Evolutionary conservation across 2,113 vertebrate genomes (phyloP).

Genomic region (Miniopterus natalensis): DNA sequence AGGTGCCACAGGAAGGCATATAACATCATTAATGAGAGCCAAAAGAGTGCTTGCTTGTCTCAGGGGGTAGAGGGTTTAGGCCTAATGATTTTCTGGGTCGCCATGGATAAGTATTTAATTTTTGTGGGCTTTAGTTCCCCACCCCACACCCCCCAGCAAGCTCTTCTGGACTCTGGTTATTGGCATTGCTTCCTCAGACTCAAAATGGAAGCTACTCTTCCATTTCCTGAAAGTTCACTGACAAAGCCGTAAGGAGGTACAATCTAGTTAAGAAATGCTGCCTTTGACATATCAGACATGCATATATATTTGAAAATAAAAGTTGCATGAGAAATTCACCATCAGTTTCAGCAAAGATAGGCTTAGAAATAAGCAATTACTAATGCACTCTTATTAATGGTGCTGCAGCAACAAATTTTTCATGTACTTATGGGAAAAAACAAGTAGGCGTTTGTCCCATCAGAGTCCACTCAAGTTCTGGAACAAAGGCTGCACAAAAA

Average conservation of each 20-base stretch:
- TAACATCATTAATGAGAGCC: conserved; percentile 27
- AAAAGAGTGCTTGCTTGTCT: conserved; percentile 53
- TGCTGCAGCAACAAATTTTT: neutral
- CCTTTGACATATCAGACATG: neutral
- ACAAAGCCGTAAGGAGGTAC: neutral
- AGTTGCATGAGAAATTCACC: neutral
- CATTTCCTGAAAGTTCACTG: conserved; percentile 41
- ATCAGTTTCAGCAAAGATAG: neutral
- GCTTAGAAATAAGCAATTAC: neutral
- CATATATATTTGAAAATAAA: neutral
- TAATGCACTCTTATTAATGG: neutral
- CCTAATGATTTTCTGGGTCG: conserved; percentile 69
- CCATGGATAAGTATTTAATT: conserved; percentile 62
- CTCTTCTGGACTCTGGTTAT: neutral
- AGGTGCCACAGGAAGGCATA: conserved; percentile 32
- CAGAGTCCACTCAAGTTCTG: neutral
- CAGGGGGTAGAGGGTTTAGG: conserved; percentile 46
- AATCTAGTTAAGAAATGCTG: neutral
- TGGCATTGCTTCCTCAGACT: conserved; percentile 10
- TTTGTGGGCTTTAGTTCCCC: conserved; percentile 51
- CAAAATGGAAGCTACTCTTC: conserved; percentile 48
- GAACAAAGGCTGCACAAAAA: neutral
- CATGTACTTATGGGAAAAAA: neutral
- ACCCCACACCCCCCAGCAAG: neutral
- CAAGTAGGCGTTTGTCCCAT: neutral